Percentiles rank a stretch among this genome's conserved stretches.
phyloP scores from a whole-genome alignment of 2,113 vertebrate genomes.

The Apistogramma diplotaenia region DNA sequence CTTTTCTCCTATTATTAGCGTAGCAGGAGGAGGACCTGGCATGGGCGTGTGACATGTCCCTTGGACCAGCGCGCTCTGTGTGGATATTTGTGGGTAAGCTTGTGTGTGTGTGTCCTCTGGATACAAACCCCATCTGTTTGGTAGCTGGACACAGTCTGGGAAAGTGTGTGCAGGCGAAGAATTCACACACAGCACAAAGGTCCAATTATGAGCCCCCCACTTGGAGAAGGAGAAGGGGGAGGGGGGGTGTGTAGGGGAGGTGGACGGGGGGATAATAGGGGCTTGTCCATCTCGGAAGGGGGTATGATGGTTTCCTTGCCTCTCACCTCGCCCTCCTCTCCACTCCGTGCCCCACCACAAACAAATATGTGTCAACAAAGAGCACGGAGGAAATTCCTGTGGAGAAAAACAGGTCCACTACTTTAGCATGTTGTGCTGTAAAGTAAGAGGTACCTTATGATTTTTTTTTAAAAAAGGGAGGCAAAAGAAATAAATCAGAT shows the following conservation, averaged over 20 bases:
- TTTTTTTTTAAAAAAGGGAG: not conserved
- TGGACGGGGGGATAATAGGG: conserved; percentile 75
- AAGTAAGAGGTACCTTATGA: not conserved
- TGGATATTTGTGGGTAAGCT: not conserved
- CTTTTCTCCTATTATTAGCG: conserved; percentile 79
- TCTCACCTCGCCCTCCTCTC: conserved; percentile 64
- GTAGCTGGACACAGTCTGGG: conserved; percentile 75
- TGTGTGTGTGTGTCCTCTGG: conserved; percentile 57
- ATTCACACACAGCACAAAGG: conserved; percentile 81
- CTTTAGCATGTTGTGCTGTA: not conserved
- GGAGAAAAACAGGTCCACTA: conserved; percentile 28
- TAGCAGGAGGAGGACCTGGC: conserved; percentile 77
- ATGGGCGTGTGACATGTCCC: conserved; percentile 76
- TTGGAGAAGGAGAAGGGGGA: conserved; percentile 65
- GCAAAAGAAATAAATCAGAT: not conserved
- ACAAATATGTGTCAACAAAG: conserved; percentile 61
- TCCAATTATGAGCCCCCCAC: conserved; percentile 79
- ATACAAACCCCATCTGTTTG: conserved; percentile 82
- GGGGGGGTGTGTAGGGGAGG: conserved; percentile 54
- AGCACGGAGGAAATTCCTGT: conserved; percentile 30
- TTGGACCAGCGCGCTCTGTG: conserved; percentile 28
- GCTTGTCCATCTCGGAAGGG: conserved; percentile 74
- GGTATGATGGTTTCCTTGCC: conserved; percentile 70
- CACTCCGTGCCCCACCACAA: conserved; percentile 49
- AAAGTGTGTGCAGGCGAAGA: conserved; percentile 75